These are phyloP conservation scores for Epinephelus fuscoguttatus DNA, from an alignment of 2,113 vertebrate genomes.

Conservation along the genomic window DNA sequence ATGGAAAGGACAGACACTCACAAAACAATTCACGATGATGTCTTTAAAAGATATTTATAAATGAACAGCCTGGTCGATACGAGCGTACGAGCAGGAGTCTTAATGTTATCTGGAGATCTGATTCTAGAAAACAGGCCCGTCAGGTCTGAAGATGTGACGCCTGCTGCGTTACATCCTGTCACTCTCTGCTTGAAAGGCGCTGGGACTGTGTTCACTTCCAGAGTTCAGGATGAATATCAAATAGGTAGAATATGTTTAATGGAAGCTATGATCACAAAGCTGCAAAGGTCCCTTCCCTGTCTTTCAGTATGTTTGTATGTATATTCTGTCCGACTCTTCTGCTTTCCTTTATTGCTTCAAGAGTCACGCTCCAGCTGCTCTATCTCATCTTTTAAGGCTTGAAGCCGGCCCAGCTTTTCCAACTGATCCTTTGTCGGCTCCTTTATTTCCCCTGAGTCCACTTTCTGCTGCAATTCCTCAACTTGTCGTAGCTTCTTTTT, in stretches of 20 bases:
- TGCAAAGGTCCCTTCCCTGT: constrained; percentile 51
- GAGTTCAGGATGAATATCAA: constrained; percentile 50
- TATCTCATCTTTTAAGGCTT: constrained; percentile 87
- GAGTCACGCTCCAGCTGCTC: constrained; percentile 86
- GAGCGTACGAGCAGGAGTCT: constrained; percentile 21
- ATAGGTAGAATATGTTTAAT: constrained; percentile 48
- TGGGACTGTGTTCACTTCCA: constrained; percentile 25
- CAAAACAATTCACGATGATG: constrained; percentile 51
- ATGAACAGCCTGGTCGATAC: constrained; percentile 10
- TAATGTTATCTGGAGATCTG: background rate
- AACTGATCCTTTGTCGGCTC: constrained; percentile 91
- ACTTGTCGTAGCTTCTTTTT: constrained; percentile 95
- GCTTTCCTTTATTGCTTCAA: constrained; percentile 74
- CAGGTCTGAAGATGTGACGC: constrained; percentile 15
- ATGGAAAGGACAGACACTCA: constrained; percentile 52
- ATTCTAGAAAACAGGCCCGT: constrained; percentile 36
- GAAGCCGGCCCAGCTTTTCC: constrained; percentile 90
- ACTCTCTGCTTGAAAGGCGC: background rate
- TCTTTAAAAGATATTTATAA: constrained; percentile 58
- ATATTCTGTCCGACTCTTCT: constrained; percentile 38
- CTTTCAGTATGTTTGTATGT: constrained; percentile 54
- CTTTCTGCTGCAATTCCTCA: constrained; percentile 92
- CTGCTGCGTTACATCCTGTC: constrained; percentile 4
- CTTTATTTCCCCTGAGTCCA: constrained; percentile 90
- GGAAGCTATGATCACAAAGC: constrained; percentile 46